phyloP scores from a whole-genome alignment of 2,113 vertebrate genomes.

The Elachura formosa region DNA sequence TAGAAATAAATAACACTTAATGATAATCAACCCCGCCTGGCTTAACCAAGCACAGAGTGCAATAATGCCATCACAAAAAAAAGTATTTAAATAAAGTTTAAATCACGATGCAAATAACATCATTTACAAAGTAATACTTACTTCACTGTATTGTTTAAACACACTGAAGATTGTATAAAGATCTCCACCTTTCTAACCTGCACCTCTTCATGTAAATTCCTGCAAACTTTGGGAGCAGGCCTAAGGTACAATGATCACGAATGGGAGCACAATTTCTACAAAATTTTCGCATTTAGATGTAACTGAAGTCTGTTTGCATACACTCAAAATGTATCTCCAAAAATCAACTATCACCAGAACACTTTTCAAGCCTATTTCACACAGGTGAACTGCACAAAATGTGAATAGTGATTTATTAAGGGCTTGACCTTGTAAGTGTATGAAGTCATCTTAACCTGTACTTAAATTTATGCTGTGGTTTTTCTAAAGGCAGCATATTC shows the following conservation, averaged over 20 bases:
- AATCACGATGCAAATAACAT: neutral
- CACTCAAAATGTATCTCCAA: neutral
- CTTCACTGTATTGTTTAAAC: neutral
- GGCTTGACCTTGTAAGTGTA: conserved; percentile 21
- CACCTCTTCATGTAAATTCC: neutral
- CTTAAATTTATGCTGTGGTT: conserved; percentile 3
- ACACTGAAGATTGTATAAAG: neutral
- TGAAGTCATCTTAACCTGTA: conserved; percentile 31
- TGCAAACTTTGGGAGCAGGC: neutral
- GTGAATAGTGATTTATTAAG: conserved; percentile 1
- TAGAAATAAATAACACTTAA: conserved; percentile 82
- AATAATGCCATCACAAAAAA: conserved; percentile 59
- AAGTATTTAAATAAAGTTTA: conserved; percentile 63
- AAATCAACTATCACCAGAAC: neutral
- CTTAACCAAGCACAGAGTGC: conserved; percentile 68
- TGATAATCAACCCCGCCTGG: conserved; percentile 74
- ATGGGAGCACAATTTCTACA: neutral
- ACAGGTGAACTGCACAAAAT: neutral
- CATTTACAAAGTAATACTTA: conserved; percentile 12
- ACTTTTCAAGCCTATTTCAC: neutral
- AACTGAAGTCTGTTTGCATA: neutral
- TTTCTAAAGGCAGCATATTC: neutral
- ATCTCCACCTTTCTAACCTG: neutral
- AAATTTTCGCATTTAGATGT: neutral
- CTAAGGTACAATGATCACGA: neutral